Base-by-base conservation (phyloP, 2,888 invertebrate species). In the Ichneumoninae sp. region DNA sequence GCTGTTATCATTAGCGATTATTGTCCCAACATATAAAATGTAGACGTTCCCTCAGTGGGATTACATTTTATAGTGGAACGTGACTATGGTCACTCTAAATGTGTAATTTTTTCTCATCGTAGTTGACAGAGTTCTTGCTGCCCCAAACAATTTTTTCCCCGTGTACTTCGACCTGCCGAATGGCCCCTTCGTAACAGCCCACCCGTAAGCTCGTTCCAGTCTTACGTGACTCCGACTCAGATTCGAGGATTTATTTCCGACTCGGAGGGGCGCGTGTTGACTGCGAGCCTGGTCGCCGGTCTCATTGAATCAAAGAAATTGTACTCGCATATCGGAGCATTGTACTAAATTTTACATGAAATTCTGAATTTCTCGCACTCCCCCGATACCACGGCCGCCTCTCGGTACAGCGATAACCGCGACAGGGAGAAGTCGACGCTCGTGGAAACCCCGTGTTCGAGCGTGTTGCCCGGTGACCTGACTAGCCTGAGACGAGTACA, bases 161-260 rank as follows among this genome's bases (percentile, higher is more conserved):
- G 16, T 16, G 44, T 13, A 13, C 57, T 22, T 26, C 22, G 57
- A 1, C 22, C 26, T 13, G 26, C 57, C 22, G 19, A 57, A 57
- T 0, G 4, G 5, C 26, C 57, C 57, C 57, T 26, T 22, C 54
- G 54, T 22, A 22, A 1, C 54, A 10, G 0, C 22, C 52, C 22
- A 7, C 26, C 22, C 57, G 57, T 54, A 54, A 22, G 7, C 54
- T 33, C 26, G 57, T 26, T 40, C 30, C 83, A 83, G 79, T 60
- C 50, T 69, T 86, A 85, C 89, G 90, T 90, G 90, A 88, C 87
- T 84, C 62, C 69, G 84, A 80, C 70, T 68, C 70, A 66, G 84
- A 82, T 86, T 88, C 66, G 60, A 57, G 87, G 90, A 90, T 90
- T 84, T 84, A 50, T 66, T 84, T 65, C 36, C 78, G 40, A 78